Conservation (phyloP, 2,888 invertebrate species). For the Lasioglossum vierecki region DNA sequence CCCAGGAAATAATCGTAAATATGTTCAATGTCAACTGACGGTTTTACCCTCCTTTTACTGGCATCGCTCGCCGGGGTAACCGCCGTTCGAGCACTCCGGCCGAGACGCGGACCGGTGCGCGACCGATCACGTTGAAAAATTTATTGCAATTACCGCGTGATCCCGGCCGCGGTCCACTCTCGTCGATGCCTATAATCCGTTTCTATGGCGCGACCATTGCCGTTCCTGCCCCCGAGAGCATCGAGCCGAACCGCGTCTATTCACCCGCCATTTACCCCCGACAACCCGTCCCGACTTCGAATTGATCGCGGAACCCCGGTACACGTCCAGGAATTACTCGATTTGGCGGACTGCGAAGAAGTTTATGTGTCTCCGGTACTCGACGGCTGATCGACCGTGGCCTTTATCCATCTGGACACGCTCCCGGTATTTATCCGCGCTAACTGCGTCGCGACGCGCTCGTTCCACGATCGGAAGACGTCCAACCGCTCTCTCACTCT, state of each 20-base stretch:
- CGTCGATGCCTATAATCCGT: conserved; percentile 62
- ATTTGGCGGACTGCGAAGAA: conserved; percentile 40
- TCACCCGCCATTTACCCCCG: conserved; percentile 52
- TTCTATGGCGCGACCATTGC: conserved; percentile 40
- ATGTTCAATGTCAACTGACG: conserved; percentile 61
- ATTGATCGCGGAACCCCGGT: conserved; percentile 45
- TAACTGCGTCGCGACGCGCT: not conserved
- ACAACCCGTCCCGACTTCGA: conserved; percentile 37
- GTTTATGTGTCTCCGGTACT: conserved; percentile 39
- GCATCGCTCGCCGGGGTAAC: conserved; percentile 1
- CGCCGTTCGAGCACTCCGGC: not conserved
- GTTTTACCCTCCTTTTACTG: conserved; percentile 36
- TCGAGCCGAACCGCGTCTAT: conserved; percentile 30
- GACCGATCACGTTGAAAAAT: conserved; percentile 56
- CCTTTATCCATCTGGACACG: conserved; percentile 29
- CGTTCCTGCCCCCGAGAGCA: not conserved
- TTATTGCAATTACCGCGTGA: conserved; percentile 61
- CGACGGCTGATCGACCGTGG: conserved; percentile 46
- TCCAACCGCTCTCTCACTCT: not conserved
- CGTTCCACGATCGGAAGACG: not conserved
- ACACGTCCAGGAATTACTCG: conserved; percentile 39
- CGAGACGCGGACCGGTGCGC: not conserved
- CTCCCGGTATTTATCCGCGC: not conserved
- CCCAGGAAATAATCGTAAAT: conserved; percentile 68
- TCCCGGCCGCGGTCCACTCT: not conserved